Evolutionary conservation across 92 coral and sea anemone genomes (phyloP).

Genomic region (Zoanthus gigantus): DNA sequence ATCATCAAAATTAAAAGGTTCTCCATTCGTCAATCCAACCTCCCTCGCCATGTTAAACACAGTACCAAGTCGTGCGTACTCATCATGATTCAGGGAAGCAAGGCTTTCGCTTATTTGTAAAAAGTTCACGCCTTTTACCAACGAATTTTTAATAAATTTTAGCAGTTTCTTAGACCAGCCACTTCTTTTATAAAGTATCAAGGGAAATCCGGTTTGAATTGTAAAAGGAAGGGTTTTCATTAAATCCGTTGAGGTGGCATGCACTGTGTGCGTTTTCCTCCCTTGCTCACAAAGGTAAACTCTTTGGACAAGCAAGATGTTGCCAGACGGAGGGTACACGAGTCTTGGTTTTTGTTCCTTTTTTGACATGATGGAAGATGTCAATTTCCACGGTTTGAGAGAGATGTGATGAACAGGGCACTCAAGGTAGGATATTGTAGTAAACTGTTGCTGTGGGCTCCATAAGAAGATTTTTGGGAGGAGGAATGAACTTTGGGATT

Average conservation of each 20-base stretch:
- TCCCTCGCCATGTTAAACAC: slow-evolving; percentile 15
- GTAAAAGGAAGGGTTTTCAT: slow-evolving; percentile 8
- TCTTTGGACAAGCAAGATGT: slow-evolving; percentile 59
- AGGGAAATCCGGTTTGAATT: slow-evolving; percentile 53
- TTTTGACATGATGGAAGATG: slow-evolving; percentile 6
- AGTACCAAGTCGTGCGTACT: slow-evolving; percentile 30
- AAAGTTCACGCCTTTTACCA: slow-evolving; percentile 50
- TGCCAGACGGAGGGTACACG: slow-evolving; percentile 56
- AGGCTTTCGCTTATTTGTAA: slow-evolving; percentile 59
- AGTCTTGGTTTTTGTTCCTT: slow-evolving; percentile 43
- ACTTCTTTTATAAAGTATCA: slow-evolving; percentile 40
- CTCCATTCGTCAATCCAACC: background rate
- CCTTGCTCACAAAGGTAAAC: slow-evolving; percentile 41
- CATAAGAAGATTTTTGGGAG: slow-evolving; percentile 63
- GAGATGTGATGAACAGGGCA: slow-evolving; percentile 43
- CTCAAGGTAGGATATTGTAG: slow-evolving; percentile 17
- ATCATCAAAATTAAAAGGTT: slow-evolving; percentile 8
- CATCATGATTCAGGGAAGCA: slow-evolving; percentile 42
- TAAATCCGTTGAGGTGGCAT: slow-evolving; percentile 36
- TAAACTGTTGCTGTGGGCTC: slow-evolving; percentile 72
- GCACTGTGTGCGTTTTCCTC: slow-evolving; percentile 37
- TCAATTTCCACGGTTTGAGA: slow-evolving; percentile 46
- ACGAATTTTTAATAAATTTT: slow-evolving; percentile 30
- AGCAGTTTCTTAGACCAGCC: slow-evolving; percentile 52
- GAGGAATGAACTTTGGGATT: slow-evolving; percentile 10